These are phyloP conservation scores for Thyatira batis DNA, from an alignment of 2,888 invertebrate genomes.

Conservation along the genomic window DNA sequence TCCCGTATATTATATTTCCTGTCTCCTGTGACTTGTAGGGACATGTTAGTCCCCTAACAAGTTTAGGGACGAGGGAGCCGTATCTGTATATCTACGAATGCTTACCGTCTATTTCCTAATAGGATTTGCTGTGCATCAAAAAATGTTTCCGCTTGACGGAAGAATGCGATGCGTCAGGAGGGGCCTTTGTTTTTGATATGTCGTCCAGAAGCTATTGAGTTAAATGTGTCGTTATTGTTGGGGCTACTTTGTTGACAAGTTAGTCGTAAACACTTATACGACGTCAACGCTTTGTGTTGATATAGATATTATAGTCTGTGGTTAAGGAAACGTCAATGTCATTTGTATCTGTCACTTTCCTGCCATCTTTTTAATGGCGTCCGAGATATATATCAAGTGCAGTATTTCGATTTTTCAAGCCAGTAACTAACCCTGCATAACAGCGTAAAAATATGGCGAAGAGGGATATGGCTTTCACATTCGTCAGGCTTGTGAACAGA, in stretches of 20 bases:
- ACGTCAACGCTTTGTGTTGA: too few relatives aligned
- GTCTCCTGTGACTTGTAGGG: constrained; percentile 8
- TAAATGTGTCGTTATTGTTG: constrained; percentile 27
- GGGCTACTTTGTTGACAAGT: constrained; percentile 14
- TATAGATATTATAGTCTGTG: too few relatives aligned
- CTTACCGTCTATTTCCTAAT: constrained; percentile 38
- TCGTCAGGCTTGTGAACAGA: too few relatives aligned
- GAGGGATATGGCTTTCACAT: too few relatives aligned
- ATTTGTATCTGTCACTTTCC: too few relatives aligned
- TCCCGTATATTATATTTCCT: constrained; percentile 1
- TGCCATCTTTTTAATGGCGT: too few relatives aligned
- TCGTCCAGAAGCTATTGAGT: constrained; percentile 48
- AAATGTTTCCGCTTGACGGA: constrained; percentile 45
- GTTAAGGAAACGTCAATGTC: too few relatives aligned
- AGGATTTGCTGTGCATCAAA: constrained; percentile 53
- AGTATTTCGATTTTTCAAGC: too few relatives aligned
- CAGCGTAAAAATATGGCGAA: too few relatives aligned
- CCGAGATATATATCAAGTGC: too few relatives aligned
- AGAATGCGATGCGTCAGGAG: constrained; percentile 4
- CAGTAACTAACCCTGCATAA: too few relatives aligned
- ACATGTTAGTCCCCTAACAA: background rate
- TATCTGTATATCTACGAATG: constrained; percentile 30
- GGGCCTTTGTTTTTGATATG: constrained; percentile 38
- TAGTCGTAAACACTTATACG: constrained; percentile 1
- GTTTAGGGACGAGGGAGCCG: constrained; percentile 25